Evolutionary conservation across 2,888 invertebrate species (phyloP).

Genomic region (Mellilla xanthometata): DNA sequence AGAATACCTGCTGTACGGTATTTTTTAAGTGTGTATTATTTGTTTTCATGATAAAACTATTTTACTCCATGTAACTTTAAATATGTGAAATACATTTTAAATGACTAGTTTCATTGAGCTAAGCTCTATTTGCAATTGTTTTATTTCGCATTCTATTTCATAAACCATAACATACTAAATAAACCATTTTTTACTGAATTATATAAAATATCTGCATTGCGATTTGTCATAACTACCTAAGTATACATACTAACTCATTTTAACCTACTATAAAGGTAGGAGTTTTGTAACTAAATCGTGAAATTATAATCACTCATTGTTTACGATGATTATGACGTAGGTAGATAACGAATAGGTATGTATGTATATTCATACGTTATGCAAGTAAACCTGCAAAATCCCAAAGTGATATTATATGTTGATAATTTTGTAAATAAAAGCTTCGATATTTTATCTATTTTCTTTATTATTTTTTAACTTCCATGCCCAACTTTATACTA

Average conservation of each 20-base stretch:
- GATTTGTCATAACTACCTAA: constrained; percentile 31
- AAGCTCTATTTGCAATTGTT: constrained; percentile 15
- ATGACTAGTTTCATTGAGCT: constrained; percentile 10
- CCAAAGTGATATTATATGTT: constrained; percentile 82
- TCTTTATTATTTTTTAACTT: constrained; percentile 33
- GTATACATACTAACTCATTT: constrained; percentile 16
- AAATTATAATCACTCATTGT: constrained; percentile 72
- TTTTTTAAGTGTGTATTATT: too few species aligned
- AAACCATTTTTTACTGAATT: constrained; percentile 22
- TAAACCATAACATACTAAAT: constrained; percentile 11
- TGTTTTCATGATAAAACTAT: too few species aligned
- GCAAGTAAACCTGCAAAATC: constrained; percentile 80
- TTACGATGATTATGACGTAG: constrained; percentile 52
- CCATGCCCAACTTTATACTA: too few species aligned
- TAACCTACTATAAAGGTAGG: constrained; percentile 27
- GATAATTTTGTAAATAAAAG: constrained; percentile 83
- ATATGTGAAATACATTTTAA: not conserved
- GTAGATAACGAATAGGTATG: constrained; percentile 45
- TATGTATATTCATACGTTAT: constrained; percentile 76
- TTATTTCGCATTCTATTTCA: constrained; percentile 8
- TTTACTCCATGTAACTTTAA: too few species aligned
- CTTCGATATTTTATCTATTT: constrained; percentile 73
- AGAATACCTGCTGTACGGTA: too few species aligned
- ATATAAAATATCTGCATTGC: constrained; percentile 19
- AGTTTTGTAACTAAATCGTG: constrained; percentile 35